Percentiles rank a stretch among this genome's conserved stretches.
Conservation (phyloP, 2,797 vertebrate genomes). For the Sebastes kiyomatsui region DNA sequence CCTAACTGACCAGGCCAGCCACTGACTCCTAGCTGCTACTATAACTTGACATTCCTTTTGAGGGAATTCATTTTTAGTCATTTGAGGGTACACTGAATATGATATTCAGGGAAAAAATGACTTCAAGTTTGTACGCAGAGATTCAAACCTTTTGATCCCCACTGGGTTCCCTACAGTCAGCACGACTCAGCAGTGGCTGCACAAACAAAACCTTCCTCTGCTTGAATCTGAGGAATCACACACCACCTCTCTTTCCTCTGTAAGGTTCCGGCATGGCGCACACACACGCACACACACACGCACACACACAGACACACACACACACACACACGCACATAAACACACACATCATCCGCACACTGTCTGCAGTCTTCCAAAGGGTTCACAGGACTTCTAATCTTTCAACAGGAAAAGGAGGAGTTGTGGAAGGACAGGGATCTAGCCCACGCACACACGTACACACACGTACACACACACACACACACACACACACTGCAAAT, state of each 20-base stretch:
- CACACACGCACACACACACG: not conserved
- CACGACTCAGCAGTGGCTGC: conserved; percentile 25
- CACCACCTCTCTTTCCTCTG: conserved; percentile 53
- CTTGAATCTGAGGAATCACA: conserved; percentile 45
- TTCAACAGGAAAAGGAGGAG: conserved; percentile 71
- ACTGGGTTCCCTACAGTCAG: not conserved
- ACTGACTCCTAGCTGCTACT: not conserved
- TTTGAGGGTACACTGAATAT: not conserved
- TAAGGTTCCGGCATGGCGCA: not conserved
- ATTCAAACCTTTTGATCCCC: not conserved
- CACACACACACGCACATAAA: not conserved
- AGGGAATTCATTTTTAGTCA: not conserved
- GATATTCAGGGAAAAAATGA: not conserved
- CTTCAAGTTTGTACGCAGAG: not conserved
- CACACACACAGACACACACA: not conserved
- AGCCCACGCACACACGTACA: not conserved
- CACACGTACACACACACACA: not conserved
- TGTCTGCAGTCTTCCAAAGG: conserved; percentile 48
- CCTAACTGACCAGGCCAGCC: not conserved
- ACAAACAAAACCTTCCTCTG: conserved; percentile 45
- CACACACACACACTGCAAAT: conserved; percentile 8
- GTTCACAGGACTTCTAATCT: conserved; percentile 62
- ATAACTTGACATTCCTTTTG: not conserved
- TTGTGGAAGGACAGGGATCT: conserved; percentile 52
- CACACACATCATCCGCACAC: not conserved